Evolutionary conservation across 2,113 vertebrate species (phyloP), one percentile per base, ranked within the genome.

Genomic region (Semicossyphus pulcher): DNA sequence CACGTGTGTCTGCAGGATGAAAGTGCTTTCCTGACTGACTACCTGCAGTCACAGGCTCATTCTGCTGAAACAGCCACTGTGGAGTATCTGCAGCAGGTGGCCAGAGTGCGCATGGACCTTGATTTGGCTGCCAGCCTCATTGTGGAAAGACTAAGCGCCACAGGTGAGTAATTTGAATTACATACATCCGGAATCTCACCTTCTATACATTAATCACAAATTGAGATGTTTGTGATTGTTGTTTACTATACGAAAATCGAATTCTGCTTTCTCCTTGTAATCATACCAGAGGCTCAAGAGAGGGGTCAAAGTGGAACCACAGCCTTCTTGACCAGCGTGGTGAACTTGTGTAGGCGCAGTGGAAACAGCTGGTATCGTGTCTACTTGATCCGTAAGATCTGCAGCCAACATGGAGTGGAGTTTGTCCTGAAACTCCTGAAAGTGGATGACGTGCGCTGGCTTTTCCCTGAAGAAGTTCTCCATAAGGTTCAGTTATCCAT

Each of bases 331-430:
- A 18, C 0, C 16, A 89, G 81, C 0, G 94, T 95, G 41, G 32
- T 63, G 54, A 3, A 1, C 7, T 88, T 99, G 73, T 97, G 95
- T 20, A 8, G 4, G 5, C 62, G 1, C 0, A 32, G 80, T 37
- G 28, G 42, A 12, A 97, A 97, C 0, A 89, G 95, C 85, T 99
- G 97, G 97, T 94, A 94, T 78, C 73, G 86, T 0, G 91, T 99
- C 68, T 99, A 96, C 89, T 91, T 99, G 54, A 87, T 97, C 47
- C 92, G 97, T 45, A 97, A 92, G 68, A 91, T 96, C 1, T 78
- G 92, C 45, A 94, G 88, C 80, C 94, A 91, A 29, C 56, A 83
- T 0, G 97, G 97, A 3, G 84, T 97, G 66, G 96, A 95, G 14
- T 95, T 93, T 52, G 93, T 95, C 68, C 94, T 95, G 90, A 92